phyloP scores from a whole-genome alignment of 2,888 invertebrate species.

The Vandiemenella viatica region DNA sequence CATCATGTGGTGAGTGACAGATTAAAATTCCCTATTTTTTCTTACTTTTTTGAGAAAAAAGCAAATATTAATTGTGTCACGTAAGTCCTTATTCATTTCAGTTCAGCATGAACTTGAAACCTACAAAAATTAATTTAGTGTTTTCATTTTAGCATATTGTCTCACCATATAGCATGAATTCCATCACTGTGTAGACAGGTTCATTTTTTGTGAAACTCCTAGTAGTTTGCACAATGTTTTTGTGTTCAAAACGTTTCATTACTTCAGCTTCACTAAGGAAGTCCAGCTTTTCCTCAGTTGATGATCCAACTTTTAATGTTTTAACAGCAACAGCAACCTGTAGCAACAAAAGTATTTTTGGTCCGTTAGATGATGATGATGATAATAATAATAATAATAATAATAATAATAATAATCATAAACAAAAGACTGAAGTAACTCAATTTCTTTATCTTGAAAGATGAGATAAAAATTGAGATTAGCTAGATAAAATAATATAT shows the following conservation, averaged over 20 bases:
- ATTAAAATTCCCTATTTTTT: no score
- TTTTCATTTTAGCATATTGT: no score
- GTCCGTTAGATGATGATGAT: not conserved
- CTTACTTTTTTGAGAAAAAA: no score
- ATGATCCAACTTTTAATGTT: conserved; percentile 69
- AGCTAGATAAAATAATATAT: no score
- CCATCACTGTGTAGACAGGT: conserved; percentile 84
- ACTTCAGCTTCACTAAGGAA: conserved; percentile 86
- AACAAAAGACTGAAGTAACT: no score
- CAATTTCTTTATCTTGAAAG: no score
- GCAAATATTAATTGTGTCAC: no score
- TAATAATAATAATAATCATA: not conserved
- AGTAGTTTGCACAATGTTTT: conserved; percentile 69
- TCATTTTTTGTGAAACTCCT: conserved; percentile 77
- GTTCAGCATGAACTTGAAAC: no score
- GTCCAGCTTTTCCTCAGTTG: conserved; percentile 74
- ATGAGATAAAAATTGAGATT: no score
- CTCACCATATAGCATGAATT: conserved; percentile 80
- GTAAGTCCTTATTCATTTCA: no score
- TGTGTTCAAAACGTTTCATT: conserved; percentile 85
- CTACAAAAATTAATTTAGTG: no score
- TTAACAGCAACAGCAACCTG: conserved; percentile 68
- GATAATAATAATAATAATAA: not conserved
- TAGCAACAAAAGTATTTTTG: not conserved
- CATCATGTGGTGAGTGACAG: no score